phyloP scores from a whole-genome alignment of 2,888 invertebrate species.

The Acrobasis suavella region DNA sequence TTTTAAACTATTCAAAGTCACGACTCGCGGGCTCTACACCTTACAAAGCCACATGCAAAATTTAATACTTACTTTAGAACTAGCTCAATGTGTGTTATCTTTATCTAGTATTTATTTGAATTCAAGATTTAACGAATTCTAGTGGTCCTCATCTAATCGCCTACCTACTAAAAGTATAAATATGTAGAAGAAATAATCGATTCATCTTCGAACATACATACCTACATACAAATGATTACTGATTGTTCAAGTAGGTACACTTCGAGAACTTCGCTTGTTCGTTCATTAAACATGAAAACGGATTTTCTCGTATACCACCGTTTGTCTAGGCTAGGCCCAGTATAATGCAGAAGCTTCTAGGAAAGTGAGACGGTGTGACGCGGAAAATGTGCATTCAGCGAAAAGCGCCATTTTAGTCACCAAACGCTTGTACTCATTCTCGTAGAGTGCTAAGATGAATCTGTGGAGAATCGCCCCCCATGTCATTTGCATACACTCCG shows the following conservation, averaged over 20 bases:
- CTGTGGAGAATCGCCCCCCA: conserved; percentile 53
- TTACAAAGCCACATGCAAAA: no score
- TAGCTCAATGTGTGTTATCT: background rate
- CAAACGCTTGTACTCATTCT: conserved; percentile 44
- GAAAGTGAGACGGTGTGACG: background rate
- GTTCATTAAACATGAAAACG: no score
- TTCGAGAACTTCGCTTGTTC: no score
- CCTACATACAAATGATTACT: no score
- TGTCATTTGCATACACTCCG: conserved; percentile 62
- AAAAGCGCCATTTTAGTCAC: conserved; percentile 49
- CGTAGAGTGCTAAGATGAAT: conserved; percentile 54
- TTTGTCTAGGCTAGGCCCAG: background rate
- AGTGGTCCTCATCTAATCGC: background rate
- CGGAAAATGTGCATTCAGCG: background rate
- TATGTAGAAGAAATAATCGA: no score
- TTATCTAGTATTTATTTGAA: background rate
- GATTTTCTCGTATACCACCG: no score
- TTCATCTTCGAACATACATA: no score
- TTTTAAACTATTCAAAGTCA: background rate
- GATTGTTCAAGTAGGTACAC: no score
- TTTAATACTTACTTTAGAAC: background rate
- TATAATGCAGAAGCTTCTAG: background rate
- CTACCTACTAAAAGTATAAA: background rate
- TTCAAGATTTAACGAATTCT: background rate
- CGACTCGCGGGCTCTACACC: background rate